Conservation (phyloP, 1,140 invertebrate species). For the Wasmannia auropunctata region DNA sequence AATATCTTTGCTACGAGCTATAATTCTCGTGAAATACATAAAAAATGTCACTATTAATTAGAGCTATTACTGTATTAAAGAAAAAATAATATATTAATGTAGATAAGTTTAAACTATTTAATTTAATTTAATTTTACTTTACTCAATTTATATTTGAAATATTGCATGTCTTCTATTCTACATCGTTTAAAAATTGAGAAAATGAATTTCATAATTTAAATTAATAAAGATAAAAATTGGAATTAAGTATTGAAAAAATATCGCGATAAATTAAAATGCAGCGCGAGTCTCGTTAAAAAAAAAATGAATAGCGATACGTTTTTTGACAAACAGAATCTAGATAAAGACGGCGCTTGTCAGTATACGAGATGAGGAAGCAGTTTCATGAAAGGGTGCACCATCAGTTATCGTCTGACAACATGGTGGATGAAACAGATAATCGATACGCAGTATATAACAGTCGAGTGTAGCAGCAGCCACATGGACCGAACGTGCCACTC, state of each 20-base stretch:
- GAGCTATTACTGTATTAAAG: background rate
- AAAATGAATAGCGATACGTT: background rate
- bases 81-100: background rate
- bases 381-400: slow-evolving; percentile 15
- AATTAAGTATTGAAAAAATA: background rate
- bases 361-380: background rate
- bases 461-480: slow-evolving; percentile 63
- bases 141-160: background rate
- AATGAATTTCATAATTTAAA: background rate
- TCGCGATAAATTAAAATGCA: background rate
- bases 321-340: background rate
- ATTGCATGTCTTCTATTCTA: background rate
- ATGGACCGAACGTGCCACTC: slow-evolving; percentile 62
- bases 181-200: background rate
- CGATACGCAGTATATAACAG: slow-evolving; percentile 69
- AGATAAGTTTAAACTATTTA: background rate
- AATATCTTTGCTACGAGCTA: background rate
- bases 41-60: background rate
- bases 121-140: background rate
- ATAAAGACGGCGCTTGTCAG: background rate
- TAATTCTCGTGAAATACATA: background rate
- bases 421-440: slow-evolving; percentile 73
- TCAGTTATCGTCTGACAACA: slow-evolving; percentile 66
- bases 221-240: background rate
- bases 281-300: background rate